Evolutionary conservation across 1,140 invertebrate species (phyloP).

Genomic region (Lordiphosa stackelbergi): DNA sequence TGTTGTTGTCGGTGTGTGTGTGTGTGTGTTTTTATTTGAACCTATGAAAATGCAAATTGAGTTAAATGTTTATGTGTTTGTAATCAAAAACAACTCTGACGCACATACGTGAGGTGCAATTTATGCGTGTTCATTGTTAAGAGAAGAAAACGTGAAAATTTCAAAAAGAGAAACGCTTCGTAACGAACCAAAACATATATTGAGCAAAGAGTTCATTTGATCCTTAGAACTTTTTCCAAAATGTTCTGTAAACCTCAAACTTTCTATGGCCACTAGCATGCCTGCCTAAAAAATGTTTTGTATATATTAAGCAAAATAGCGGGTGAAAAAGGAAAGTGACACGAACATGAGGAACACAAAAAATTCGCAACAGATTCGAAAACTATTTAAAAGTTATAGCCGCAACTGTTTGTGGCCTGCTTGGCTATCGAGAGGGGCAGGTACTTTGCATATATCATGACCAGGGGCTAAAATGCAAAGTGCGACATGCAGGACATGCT

Average conservation of each 20-base stretch:
- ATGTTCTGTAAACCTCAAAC: no score
- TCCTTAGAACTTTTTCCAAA: no score
- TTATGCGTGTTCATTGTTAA: conserved; percentile 36
- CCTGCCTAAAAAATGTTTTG: no score
- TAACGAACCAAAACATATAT: no score
- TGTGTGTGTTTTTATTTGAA: conserved; percentile 23
- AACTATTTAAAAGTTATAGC: conserved; percentile 56
- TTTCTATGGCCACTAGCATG: no score
- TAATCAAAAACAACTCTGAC: conserved; percentile 31
- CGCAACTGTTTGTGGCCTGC: conserved; percentile 33
- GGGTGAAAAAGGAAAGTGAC: conserved; percentile 7
- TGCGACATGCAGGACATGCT: conserved; percentile 32
- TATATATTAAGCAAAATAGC: background rate
- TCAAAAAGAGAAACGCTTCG: no score
- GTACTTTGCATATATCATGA: conserved; percentile 4
- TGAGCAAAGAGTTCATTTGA: no score
- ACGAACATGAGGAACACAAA: conserved; percentile 18
- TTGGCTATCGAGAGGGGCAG: background rate
- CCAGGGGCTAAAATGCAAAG: conserved; percentile 13
- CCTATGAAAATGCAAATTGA: conserved; percentile 61
- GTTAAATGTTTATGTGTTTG: conserved; percentile 58
- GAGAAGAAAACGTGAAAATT: no score
- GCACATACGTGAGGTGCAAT: conserved; percentile 27
- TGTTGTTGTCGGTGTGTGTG: background rate
- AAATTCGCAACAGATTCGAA: conserved; percentile 52